Evolutionary conservation across 2,113 vertebrate species (phyloP), one percentile per base, ranked within the genome.

Genomic region (Gymnarchus niloticus): DNA sequence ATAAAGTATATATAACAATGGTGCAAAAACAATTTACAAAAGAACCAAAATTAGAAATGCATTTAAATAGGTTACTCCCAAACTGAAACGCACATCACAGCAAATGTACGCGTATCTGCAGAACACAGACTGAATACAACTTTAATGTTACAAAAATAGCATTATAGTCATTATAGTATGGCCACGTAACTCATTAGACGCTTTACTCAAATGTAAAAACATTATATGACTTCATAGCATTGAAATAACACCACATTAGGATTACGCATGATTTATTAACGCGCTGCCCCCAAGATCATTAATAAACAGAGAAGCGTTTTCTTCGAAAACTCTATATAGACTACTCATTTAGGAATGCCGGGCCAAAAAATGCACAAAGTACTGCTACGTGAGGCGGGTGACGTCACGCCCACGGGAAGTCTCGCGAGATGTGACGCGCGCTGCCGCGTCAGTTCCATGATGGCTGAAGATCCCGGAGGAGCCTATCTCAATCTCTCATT

Each of bases 401-500:
- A 77, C 28, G 83, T 87, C 59, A 84, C 54, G 83, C 12, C 1
- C 1, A 19, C 3, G 6, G n/a, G 78, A 88, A 73, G 87, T 85
- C 48, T 85, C 82, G 56, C 87, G 89, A 59, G 86, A 86, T 54
- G 2, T 1, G 2, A 44, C 86, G 77, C 19, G 54, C 23, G 37
- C 76, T 82, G 41, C 51, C 33, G 86, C 88, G 92, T 93, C 93
- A 95, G 87, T 93, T 95, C 95, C 95, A 95, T 95, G 92, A 95
- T 95, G 95, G 95, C 95, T 92, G 95, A 94, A 95, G 95, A 95
- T 93, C 93, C 95, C 83, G 95, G 95, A 85, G 95, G 95, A 90
- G 89, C 92, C 91, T 61, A 91, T 93, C 92, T 91, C 86, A 92
- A 92, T 90, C 92, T 93, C 89, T 92, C 91, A 89, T 46, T 88